Percentiles rank a stretch among this genome's conserved stretches.
phyloP scores from a whole-genome alignment of 2,888 invertebrate species.

The Eupithecia vulgata region DNA sequence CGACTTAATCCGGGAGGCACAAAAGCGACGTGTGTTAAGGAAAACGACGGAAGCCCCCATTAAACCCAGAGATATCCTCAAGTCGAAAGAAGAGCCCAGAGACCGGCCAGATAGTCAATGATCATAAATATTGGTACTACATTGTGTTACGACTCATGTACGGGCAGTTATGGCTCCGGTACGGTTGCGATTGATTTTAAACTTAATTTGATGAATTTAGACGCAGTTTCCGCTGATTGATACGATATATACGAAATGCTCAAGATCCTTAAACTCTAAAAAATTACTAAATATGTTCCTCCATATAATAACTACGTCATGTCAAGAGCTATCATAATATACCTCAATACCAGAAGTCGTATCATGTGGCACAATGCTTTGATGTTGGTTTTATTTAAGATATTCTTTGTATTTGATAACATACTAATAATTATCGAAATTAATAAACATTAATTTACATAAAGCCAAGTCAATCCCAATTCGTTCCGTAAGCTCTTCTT shows the following conservation, averaged over 20 bases:
- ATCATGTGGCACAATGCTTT: not conserved
- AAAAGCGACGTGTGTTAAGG: constrained; percentile 71
- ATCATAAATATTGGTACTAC: constrained; percentile 45
- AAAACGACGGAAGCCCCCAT: constrained; percentile 60
- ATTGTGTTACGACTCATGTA: constrained; percentile 30
- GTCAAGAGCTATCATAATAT: not conserved
- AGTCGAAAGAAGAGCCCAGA: constrained; percentile 58
- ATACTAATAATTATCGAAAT: not conserved
- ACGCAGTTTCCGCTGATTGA: not conserved
- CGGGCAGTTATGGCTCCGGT: constrained; percentile 8
- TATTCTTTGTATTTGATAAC: not conserved
- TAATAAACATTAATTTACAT: not conserved
- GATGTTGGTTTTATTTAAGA: not conserved
- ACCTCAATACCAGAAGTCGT: not conserved
- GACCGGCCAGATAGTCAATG: constrained; percentile 75
- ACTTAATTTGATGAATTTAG: not conserved
- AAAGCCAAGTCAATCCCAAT: constrained; percentile 21
- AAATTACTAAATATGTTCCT: not conserved
- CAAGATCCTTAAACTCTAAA: not conserved
- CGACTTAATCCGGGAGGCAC: constrained; percentile 77
- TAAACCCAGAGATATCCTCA: constrained; percentile 61
- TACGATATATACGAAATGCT: not conserved
- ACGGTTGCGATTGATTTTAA: constrained; percentile 19
- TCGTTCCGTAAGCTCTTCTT: not conserved
- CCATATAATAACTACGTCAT: not conserved